Evolutionary conservation across 2,797 vertebrate species (phyloP), one percentile per base, ranked within the genome.

Genomic region (Antennarius maculatus): DNA sequence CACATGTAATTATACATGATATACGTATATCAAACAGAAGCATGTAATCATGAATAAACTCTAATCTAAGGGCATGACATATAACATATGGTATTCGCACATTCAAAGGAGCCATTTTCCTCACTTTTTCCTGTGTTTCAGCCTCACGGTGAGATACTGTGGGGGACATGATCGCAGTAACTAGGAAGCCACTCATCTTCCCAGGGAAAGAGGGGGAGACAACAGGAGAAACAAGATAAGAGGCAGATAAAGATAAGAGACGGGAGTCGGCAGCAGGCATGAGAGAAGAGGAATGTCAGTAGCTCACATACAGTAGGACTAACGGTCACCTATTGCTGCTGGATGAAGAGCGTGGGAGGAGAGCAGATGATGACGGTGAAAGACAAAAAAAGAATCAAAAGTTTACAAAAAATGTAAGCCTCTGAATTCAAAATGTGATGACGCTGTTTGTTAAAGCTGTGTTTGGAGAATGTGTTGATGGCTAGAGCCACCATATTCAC

Each of bases 151-250:
- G 23, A 67, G 62, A 74, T 65, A 46, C 69, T 11, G 58, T 42
- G 65, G 70, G 68, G 69, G 66, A 71, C 74, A 54, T 80, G 69
- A 80, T 85, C 64, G 61, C 67, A 74, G 66, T 58, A 79, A 64
- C 59, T 41, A 46, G n/a, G 58, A 41, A 69, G 60, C 17, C 46
- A 61, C 61, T 31, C 3, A 18, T 64, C 77, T 76, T 66, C 57
- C 54, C 28, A 29, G 31, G 31, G 41, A 68, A 60, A 69, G 56
- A 70, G 59, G 48, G 3, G 18, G 66, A 67, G 57, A 37, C 45
- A 52, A 69, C 10, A 54, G 54, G 56, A 83, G 71, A 57, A 48
- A 43, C 50, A 58, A 71, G 82, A 84, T 79, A 71, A 76, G 75
- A 63, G 54, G 54, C 23, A 65, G 68, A 79, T 75, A 54, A 55